These are phyloP conservation scores for Rattus norvegicus DNA, from an alignment of 2,113 vertebrate genomes.

Conservation along the genomic window DNA sequence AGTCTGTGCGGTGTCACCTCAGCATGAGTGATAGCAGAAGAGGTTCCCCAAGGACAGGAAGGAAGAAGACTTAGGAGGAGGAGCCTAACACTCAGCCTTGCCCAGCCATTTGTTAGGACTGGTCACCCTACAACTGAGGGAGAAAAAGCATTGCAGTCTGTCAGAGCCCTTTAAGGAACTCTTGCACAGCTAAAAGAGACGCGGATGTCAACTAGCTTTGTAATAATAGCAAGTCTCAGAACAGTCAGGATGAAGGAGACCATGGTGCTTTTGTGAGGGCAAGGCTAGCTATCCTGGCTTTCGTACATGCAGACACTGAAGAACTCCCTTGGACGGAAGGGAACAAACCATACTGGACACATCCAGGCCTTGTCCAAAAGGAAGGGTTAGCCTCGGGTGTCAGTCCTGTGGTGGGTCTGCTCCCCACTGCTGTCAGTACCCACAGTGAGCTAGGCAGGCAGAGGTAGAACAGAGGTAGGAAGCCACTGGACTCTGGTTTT, in stretches of 20 bases:
- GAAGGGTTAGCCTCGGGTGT: not conserved
- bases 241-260: not conserved
- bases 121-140: not conserved
- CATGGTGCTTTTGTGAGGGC: not conserved
- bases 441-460: not conserved
- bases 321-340: not conserved
- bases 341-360: not conserved
- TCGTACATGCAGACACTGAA: not conserved
- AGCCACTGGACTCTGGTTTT: not conserved
- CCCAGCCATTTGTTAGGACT: not conserved
- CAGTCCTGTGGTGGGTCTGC: not conserved
- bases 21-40: not conserved
- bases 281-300: not conserved
- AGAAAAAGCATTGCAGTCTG: not conserved
- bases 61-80: not conserved
- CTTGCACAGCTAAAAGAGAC: not conserved
- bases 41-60: not conserved
- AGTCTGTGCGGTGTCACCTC: not conserved
- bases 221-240: conserved; percentile 44
- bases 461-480: not conserved
- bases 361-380: not conserved
- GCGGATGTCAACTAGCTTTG: not conserved
- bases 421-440: no score
- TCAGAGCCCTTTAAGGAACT: not conserved
- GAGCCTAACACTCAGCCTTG: not conserved